Evolutionary conservation across 2,888 invertebrate genomes (phyloP).

Genomic region (Oxystoma pomonae): DNA sequence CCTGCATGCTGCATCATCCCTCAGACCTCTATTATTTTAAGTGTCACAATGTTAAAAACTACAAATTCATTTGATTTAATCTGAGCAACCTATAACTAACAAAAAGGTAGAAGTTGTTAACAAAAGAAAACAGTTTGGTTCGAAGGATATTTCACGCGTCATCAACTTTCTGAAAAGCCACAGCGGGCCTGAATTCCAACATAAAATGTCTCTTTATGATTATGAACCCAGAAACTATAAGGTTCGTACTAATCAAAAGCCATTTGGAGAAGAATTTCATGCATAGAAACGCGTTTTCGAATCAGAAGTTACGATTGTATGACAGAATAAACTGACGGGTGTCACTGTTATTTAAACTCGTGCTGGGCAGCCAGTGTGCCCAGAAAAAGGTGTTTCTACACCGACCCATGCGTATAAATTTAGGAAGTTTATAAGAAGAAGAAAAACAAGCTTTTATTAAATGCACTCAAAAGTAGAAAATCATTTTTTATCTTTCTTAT

Average conservation of each 20-base stretch:
- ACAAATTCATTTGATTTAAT: too few species aligned
- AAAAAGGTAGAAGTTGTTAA: neutral
- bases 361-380: constrained; percentile 8
- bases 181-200: neutral
- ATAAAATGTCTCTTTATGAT: neutral
- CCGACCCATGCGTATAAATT: neutral
- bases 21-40: too few species aligned
- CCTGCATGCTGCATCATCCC: too few species aligned
- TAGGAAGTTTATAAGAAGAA: too few species aligned
- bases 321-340: constrained; percentile 44
- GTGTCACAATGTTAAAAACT: too few species aligned
- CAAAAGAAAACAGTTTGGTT: neutral
- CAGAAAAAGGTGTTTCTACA: neutral
- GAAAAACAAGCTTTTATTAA: too few species aligned
- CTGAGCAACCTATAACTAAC: neutral
- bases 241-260: neutral
- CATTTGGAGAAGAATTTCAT: neutral
- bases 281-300: constrained; percentile 42
- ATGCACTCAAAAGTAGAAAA: too few species aligned
- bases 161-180: neutral
- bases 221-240: neutral
- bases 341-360: constrained; percentile 33
- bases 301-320: constrained; percentile 46
- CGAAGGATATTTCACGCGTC: neutral
- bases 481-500: too few species aligned